phyloP scores from a whole-genome alignment of 2,113 vertebrate species.

The Meleagris gallopavo region DNA sequence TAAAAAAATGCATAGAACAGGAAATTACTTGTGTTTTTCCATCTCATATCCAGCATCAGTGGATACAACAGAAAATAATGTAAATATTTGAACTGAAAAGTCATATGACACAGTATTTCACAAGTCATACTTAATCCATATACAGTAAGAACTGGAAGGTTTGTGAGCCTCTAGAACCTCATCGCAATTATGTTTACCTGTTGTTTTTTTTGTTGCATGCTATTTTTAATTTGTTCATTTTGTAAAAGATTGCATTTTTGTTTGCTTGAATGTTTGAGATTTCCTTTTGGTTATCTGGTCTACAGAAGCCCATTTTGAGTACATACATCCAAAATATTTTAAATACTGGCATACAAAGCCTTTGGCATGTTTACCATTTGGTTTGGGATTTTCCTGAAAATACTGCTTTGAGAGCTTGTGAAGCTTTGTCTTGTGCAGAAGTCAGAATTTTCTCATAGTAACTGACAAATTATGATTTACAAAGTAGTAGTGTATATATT shows the following conservation, averaged over 20 bases:
- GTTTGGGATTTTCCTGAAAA: neutral
- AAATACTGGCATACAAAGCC: neutral
- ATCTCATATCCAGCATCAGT: neutral
- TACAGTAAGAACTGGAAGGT: neutral
- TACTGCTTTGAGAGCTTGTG: neutral
- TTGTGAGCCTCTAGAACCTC: neutral
- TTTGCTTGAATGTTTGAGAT: neutral
- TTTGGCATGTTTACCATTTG: neutral
- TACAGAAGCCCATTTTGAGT: neutral
- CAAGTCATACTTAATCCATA: neutral
- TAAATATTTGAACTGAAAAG: neutral
- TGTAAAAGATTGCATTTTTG: neutral
- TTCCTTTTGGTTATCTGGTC: neutral
- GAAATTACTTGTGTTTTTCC: neutral
- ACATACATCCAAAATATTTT: neutral
- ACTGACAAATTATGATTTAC: neutral
- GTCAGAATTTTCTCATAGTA: no score
- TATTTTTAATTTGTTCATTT: neutral
- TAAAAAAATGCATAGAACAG: neutral
- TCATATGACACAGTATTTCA: neutral
- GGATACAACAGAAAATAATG: neutral
- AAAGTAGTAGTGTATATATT: neutral
- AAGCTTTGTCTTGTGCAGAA: neutral
- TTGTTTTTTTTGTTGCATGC: neutral
- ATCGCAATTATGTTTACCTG: neutral